Conservation (phyloP, 35 echinoderm and acorn worm genomes). For the Ophiothrix spiculata region DNA sequence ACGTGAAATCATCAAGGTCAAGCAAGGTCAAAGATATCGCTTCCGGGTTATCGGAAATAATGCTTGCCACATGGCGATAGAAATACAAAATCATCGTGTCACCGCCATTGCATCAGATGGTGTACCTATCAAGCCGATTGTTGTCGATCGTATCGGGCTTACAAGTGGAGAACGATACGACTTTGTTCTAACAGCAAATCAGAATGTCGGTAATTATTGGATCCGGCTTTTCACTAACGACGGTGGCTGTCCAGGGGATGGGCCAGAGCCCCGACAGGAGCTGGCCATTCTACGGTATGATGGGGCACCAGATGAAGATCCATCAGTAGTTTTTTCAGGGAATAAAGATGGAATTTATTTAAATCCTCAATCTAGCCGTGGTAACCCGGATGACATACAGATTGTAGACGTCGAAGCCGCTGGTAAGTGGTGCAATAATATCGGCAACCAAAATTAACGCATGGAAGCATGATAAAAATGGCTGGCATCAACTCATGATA, state of each 20-base stretch:
- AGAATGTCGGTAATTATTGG: slow-evolving; percentile 67
- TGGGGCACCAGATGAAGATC: background rate
- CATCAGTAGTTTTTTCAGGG: background rate
- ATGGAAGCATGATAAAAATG: background rate
- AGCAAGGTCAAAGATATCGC: slow-evolving; percentile 26
- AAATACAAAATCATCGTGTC: slow-evolving; percentile 58
- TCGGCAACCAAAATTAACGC: slow-evolving; percentile 14
- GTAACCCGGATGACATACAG: background rate
- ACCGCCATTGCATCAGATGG: slow-evolving; percentile 68
- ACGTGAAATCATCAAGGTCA: slow-evolving; percentile 28
- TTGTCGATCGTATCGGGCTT: slow-evolving; percentile 22
- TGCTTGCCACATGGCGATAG: slow-evolving; percentile 51
- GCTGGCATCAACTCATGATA: background rate
- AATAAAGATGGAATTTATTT: background rate
- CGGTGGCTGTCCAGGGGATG: background rate
- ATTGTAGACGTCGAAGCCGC: background rate
- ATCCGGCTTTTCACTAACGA: slow-evolving; percentile 51
- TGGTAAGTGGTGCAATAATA: background rate
- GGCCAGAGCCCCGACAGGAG: background rate
- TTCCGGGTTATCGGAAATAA: slow-evolving; percentile 60
- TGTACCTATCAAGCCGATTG: background rate
- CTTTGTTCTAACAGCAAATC: slow-evolving; percentile 54
- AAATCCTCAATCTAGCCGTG: background rate
- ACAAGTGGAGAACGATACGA: slow-evolving; percentile 42
- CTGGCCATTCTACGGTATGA: background rate